phyloP scores from a whole-genome alignment of 2,888 invertebrate genomes.

The Campoplex capitator region DNA sequence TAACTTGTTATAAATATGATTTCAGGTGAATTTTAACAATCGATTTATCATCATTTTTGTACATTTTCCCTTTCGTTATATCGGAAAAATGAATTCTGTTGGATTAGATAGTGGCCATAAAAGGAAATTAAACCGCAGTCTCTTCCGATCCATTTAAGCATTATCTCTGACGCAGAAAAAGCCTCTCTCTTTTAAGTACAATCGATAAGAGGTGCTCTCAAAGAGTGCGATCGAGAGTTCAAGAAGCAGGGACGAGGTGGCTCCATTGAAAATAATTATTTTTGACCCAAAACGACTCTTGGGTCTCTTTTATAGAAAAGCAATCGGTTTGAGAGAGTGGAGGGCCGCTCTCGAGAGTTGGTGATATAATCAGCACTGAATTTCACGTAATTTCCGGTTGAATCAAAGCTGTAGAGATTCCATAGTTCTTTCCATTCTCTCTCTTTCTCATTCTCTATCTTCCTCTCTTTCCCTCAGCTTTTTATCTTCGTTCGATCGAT shows the following conservation, averaged over 20 bases:
- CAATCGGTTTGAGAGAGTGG: slow-evolving; percentile 69
- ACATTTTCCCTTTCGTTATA: slow-evolving; percentile 27
- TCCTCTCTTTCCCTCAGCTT: slow-evolving; percentile 16
- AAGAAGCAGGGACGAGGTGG: slow-evolving; percentile 12
- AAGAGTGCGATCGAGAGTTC: slow-evolving; percentile 61
- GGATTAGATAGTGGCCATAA: slow-evolving; percentile 27
- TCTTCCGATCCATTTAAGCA: slow-evolving; percentile 70
- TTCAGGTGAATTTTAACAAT: not conserved
- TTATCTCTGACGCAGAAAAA: slow-evolving; percentile 68
- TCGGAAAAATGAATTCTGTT: slow-evolving; percentile 44
- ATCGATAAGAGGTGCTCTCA: slow-evolving; percentile 68
- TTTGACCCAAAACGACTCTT: slow-evolving; percentile 73
- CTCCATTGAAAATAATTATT: slow-evolving; percentile 71
- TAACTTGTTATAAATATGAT: not conserved
- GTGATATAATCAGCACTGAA: slow-evolving; percentile 78
- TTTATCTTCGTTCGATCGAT: slow-evolving; percentile 43
- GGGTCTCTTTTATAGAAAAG: slow-evolving; percentile 74
- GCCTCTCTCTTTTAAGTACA: slow-evolving; percentile 65
- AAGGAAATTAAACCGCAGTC: slow-evolving; percentile 66
- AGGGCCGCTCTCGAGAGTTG: slow-evolving; percentile 67
- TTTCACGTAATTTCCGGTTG: slow-evolving; percentile 76
- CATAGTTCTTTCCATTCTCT: slow-evolving; percentile 41
- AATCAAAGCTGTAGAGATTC: slow-evolving; percentile 71
- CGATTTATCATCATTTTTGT: not conserved
- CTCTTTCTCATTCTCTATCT: slow-evolving; percentile 19